Percentiles rank a stretch among this genome's conserved stretches.
phyloP scores from a whole-genome alignment of 2,797 vertebrate genomes.

The Lepus townsendii region DNA sequence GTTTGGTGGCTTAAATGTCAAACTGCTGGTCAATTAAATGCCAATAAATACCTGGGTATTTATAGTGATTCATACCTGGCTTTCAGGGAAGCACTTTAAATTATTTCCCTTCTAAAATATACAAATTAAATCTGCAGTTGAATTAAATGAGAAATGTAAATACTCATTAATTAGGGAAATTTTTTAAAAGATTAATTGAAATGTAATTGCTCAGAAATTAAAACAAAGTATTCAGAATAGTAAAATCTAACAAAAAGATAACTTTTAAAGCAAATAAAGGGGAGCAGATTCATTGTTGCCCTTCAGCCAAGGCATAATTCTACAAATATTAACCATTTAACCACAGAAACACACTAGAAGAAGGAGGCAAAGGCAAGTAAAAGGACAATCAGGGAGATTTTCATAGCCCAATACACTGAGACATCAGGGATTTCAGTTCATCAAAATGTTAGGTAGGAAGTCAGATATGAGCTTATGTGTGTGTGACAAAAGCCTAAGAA shows the following conservation, averaged over 20 bases:
- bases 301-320: neutral
- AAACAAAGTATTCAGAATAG: conserved; percentile 62
- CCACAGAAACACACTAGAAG: neutral
- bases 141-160: conserved; percentile 74
- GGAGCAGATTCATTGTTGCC: neutral
- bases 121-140: conserved; percentile 62
- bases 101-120: conserved; percentile 60
- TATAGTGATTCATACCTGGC: neutral
- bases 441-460: neutral
- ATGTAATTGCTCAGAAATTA: conserved; percentile 65
- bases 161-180: conserved; percentile 60
- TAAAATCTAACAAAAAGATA: conserved; percentile 57
- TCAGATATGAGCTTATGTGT: too few relatives aligned
- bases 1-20: neutral
- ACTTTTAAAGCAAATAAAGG: conserved; percentile 36
- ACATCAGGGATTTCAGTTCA: neutral
- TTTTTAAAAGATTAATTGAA: conserved; percentile 68
- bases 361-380: neutral
- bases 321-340: neutral
- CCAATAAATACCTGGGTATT: conserved; percentile 67
- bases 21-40: conserved; percentile 59
- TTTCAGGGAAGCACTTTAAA: conserved; percentile 60
- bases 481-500: too few relatives aligned
- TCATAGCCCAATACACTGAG: neutral
- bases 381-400: neutral